Evolutionary conservation across 1,140 invertebrate species (phyloP).

Genomic region (Magallana angulata): DNA sequence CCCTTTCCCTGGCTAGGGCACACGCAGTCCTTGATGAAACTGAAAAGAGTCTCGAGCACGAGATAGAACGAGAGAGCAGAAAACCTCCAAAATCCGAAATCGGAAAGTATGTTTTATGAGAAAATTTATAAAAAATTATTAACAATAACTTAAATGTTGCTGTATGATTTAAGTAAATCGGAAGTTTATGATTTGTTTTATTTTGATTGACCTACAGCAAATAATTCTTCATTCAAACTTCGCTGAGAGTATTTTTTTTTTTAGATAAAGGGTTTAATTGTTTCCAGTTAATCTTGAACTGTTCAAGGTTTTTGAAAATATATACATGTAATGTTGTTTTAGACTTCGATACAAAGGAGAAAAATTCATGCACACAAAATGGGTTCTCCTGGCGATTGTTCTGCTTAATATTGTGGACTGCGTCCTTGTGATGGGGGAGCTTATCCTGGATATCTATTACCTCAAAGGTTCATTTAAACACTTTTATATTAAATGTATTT

Average conservation of each 20-base stretch:
- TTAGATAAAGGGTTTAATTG: neutral
- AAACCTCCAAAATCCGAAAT: slow-evolving; percentile 48
- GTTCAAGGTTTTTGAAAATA: neutral
- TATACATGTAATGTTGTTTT: slow-evolving; percentile 44
- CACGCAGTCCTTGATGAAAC: slow-evolving; percentile 49
- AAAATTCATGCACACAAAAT: slow-evolving; percentile 68
- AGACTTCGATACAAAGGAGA: slow-evolving; percentile 70
- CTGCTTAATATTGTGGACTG: slow-evolving; percentile 70
- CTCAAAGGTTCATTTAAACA: slow-evolving; percentile 64
- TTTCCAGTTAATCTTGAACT: neutral
- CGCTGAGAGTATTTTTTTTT: too few species aligned
- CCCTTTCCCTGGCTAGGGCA: slow-evolving; percentile 45
- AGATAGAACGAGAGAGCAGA: slow-evolving; percentile 51
- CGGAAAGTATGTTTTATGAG: slow-evolving; percentile 44
- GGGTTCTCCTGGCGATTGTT: slow-evolving; percentile 66
- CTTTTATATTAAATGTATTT: too few species aligned
- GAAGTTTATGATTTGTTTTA: neutral
- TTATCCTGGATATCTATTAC: slow-evolving; percentile 71
- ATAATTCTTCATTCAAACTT: too few species aligned
- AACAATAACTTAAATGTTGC: too few species aligned
- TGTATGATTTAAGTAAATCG: too few species aligned
- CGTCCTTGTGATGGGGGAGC: slow-evolving; percentile 71
- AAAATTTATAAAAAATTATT: too few species aligned
- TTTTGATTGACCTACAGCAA: neutral
- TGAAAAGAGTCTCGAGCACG: slow-evolving; percentile 44